Conservation (phyloP, 2,113 vertebrate species). For the Epinephelus lanceolatus region DNA sequence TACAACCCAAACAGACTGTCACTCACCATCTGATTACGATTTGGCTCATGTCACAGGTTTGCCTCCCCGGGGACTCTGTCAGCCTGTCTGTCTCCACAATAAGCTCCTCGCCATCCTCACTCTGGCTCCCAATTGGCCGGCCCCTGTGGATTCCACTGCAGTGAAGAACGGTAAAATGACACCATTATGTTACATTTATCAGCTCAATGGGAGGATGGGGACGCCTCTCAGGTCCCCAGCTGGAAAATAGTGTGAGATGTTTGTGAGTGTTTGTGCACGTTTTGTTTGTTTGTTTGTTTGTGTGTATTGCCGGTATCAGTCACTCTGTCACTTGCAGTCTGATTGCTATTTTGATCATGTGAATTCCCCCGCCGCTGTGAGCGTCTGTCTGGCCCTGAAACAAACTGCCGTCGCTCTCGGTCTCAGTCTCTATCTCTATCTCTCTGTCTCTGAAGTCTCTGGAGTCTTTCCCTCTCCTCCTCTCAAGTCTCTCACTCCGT, state of each 20-base stretch:
- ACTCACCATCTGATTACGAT: slow-evolving; percentile 9
- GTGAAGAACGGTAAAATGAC: slow-evolving; percentile 20
- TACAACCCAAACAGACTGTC: neutral
- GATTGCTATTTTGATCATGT: slow-evolving; percentile 50
- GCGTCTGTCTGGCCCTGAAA: slow-evolving; percentile 14
- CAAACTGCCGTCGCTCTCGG: neutral
- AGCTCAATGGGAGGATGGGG: neutral
- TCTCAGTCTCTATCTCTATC: slow-evolving; percentile 10
- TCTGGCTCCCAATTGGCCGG: neutral
- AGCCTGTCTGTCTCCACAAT: slow-evolving; percentile 4
- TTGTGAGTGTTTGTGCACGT: slow-evolving; percentile 1
- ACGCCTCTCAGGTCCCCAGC: slow-evolving; percentile 16
- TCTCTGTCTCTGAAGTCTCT: neutral
- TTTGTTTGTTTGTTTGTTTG: slow-evolving; percentile 47
- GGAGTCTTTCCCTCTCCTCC: neutral
- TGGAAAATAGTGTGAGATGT: neutral
- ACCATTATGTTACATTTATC: slow-evolving; percentile 27
- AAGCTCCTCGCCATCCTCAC: slow-evolving; percentile 5
- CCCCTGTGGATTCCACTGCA: neutral
- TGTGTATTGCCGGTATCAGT: slow-evolving; percentile 3
- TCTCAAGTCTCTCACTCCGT: neutral
- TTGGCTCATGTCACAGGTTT: slow-evolving; percentile 18
- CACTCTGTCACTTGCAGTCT: slow-evolving; percentile 35
- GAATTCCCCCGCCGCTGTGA: neutral
- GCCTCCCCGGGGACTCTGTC: neutral